These are phyloP conservation scores for Strongylocentrotus purpuratus DNA, from an alignment of 35 echinoderm and acorn worm genomes.

Conservation along the genomic window DNA sequence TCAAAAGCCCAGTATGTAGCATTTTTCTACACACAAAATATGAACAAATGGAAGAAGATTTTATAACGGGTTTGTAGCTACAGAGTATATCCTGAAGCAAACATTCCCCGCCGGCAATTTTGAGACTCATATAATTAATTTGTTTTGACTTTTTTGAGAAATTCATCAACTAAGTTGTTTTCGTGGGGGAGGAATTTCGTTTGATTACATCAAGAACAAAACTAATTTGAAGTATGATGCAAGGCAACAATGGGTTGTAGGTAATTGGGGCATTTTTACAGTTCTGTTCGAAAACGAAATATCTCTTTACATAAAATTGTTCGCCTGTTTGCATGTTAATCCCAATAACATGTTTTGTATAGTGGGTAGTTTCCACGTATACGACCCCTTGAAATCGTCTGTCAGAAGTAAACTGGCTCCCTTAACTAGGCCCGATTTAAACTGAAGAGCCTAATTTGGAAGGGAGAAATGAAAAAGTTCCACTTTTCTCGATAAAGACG, in stretches of 20 bases:
- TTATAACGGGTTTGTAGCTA: neutral
- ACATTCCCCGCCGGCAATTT: neutral
- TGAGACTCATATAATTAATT: neutral
- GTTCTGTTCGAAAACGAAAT: neutral
- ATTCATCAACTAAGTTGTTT: neutral
- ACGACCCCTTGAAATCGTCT: constrained; percentile 11
- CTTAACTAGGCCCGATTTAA: neutral
- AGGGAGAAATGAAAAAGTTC: neutral
- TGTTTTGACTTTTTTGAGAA: neutral
- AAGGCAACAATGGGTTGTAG: neutral
- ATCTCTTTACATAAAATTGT: neutral
- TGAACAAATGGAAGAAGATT: neutral
- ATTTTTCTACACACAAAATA: neutral
- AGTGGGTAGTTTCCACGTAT: neutral
- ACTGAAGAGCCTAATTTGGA: neutral
- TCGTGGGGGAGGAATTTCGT: neutral
- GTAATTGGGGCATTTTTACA: neutral
- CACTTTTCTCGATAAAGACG: neutral
- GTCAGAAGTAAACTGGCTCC: neutral
- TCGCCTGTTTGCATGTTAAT: neutral
- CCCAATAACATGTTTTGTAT: constrained; percentile 25
- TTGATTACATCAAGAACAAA: neutral
- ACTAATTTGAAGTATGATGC: neutral
- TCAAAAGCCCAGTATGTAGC: neutral
- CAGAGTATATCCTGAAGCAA: neutral